Percentiles rank a stretch among this genome's conserved stretches.
These are phyloP conservation scores for Etheostoma spectabile DNA, from an alignment of 2,113 vertebrate genomes.

Conservation along the genomic window DNA sequence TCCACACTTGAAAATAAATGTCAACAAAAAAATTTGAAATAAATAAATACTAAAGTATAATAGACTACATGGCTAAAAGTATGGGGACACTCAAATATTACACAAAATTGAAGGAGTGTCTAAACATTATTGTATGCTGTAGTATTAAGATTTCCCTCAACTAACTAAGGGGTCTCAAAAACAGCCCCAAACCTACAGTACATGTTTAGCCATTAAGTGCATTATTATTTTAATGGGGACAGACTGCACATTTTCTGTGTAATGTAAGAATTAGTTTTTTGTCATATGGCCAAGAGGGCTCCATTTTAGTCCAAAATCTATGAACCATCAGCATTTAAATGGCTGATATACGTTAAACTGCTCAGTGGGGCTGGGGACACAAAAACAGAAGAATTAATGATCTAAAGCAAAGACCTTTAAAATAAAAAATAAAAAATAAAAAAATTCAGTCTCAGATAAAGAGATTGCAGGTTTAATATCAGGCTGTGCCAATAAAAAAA, in stretches of 20 bases:
- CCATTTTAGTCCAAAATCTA: not conserved
- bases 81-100: not conserved
- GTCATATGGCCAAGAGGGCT: not conserved
- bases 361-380: not conserved
- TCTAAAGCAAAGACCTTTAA: not conserved
- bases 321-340: not conserved
- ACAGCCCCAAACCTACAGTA: not conserved
- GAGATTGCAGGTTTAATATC: slow-evolving; percentile 12
- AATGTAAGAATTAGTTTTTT: not conserved
- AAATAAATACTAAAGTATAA: not conserved
- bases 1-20: not conserved
- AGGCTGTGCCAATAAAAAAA: not conserved
- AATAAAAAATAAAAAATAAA: no score
- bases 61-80: not conserved
- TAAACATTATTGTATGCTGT: no score
- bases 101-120: not conserved
- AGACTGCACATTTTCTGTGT: not conserved
- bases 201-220: not conserved
- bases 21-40: not conserved
- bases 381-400: not conserved
- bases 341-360: not conserved
- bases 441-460: not conserved
- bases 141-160: no score
- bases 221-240: not conserved
- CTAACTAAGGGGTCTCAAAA: no score